Conservation (phyloP, 2,797 vertebrate genomes). For the Odontamblyopus lacepedii region DNA sequence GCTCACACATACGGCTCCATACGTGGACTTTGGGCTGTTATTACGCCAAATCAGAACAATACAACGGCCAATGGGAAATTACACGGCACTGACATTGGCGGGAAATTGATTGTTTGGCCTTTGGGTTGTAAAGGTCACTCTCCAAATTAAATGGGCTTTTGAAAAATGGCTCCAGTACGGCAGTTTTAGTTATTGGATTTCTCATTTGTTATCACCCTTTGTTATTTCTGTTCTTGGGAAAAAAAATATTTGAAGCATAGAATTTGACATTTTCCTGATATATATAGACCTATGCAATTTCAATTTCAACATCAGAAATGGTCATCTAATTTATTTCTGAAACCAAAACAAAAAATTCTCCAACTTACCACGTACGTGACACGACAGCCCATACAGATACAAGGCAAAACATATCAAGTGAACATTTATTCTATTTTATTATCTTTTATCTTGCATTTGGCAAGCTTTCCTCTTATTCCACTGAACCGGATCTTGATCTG, state of each 20-base stretch:
- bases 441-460: neutral
- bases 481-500: slow-evolving; percentile 37
- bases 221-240: neutral
- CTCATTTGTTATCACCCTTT: neutral
- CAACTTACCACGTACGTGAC: too few relatives aligned
- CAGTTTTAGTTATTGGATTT: neutral
- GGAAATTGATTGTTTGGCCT: slow-evolving; percentile 11
- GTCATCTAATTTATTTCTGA: too few relatives aligned
- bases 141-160: neutral
- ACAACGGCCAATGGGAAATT: slow-evolving; percentile 15
- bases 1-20: slow-evolving; percentile 25
- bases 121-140: slow-evolving; percentile 7
- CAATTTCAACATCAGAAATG: too few relatives aligned
- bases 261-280: too few relatives aligned
- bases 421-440: too few relatives aligned
- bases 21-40: slow-evolving; percentile 24
- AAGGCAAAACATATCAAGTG: too few relatives aligned
- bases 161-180: neutral
- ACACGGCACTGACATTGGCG: neutral
- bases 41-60: slow-evolving; percentile 22
- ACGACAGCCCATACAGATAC: too few relatives aligned
- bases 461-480: slow-evolving; percentile 42
- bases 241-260: too few relatives aligned
- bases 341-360: too few relatives aligned
- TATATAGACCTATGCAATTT: too few relatives aligned